A percentile compares a stretch with the other conserved stretches of the same genome.
These are phyloP conservation scores for Agrotis segetum DNA, from an alignment of 2,888 invertebrate species.

Conservation along the genomic window DNA sequence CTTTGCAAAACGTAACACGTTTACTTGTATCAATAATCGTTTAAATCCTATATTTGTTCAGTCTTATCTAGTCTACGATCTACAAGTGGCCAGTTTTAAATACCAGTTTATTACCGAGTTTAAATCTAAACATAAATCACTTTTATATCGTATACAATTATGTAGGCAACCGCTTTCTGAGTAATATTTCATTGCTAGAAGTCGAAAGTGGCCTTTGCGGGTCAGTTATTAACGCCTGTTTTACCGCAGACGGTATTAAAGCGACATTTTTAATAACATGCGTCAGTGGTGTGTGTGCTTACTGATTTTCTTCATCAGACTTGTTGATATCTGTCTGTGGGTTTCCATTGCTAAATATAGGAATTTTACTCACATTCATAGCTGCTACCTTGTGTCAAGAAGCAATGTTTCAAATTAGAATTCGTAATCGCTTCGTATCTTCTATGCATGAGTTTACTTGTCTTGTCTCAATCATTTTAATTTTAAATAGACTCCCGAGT, in stretches of 20 bases:
- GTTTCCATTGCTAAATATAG: constrained; percentile 6
- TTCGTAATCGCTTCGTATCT: not conserved
- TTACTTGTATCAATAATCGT: constrained; percentile 30
- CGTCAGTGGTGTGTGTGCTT: constrained; percentile 39
- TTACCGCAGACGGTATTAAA: constrained; percentile 16
- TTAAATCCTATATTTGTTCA: constrained; percentile 51
- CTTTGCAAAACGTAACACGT: not conserved
- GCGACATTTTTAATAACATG: constrained; percentile 29
- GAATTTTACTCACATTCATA: not conserved
- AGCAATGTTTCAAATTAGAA: not conserved
- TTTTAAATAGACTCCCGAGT: constrained; percentile 8
- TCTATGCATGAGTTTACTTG: not conserved
- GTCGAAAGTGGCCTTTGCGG: constrained; percentile 61
- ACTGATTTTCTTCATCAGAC: constrained; percentile 39
- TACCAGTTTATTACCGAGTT: constrained; percentile 65
- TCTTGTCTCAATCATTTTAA: constrained; percentile 5
- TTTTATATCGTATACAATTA: constrained; percentile 69
- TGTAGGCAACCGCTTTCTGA: constrained; percentile 63
- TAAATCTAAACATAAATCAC: constrained; percentile 72
- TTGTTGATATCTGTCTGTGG: not conserved
- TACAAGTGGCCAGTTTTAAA: constrained; percentile 59
- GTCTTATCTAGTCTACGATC: constrained; percentile 57
- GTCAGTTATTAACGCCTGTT: constrained; percentile 36
- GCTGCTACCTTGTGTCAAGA: not conserved
- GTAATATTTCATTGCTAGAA: constrained; percentile 68